Percentiles rank a stretch among this genome's conserved stretches.
Evolutionary conservation across 2,113 vertebrate species (phyloP).

Genomic region (Alligator sinensis): DNA sequence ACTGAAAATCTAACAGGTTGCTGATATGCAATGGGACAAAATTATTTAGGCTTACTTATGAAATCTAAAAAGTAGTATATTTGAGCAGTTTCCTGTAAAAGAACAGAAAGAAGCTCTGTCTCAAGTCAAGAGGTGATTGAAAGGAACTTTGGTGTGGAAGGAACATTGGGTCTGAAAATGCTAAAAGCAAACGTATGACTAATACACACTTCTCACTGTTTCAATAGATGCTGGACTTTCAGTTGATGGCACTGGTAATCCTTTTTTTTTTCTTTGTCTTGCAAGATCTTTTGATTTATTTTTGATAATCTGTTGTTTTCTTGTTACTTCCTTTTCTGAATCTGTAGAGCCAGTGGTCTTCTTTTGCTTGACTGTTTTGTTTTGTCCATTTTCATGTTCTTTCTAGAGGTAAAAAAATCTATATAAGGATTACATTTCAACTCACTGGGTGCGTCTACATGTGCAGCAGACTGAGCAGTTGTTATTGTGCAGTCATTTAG

Average conservation of each 20-base stretch:
- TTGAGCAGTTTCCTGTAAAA: no score
- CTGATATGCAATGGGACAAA: no score
- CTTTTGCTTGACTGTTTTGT: constrained; percentile 8
- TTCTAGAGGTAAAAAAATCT: constrained; percentile 41
- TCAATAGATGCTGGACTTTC: constrained; percentile 78
- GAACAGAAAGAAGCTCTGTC: no score
- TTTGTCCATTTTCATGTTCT: constrained; percentile 41
- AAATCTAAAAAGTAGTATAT: no score
- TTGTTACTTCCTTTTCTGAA: neutral
- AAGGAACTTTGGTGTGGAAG: no score
- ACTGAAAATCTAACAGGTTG: no score
- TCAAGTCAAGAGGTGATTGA: no score
- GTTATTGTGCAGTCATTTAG: no score
- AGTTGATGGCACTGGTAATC: neutral
- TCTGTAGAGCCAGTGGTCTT: constrained; percentile 10
- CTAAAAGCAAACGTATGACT: neutral
- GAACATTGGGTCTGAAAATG: neutral
- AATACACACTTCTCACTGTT: constrained; percentile 88
- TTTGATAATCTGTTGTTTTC: neutral
- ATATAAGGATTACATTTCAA: neutral
- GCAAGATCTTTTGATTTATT: neutral
- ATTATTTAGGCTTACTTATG: no score
- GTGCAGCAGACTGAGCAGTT: neutral
- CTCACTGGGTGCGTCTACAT: rapidly evolving
- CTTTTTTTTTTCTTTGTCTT: neutral